phyloP scores from a whole-genome alignment of 1,140 invertebrate species.

The Temnothorax curvispinosus region DNA sequence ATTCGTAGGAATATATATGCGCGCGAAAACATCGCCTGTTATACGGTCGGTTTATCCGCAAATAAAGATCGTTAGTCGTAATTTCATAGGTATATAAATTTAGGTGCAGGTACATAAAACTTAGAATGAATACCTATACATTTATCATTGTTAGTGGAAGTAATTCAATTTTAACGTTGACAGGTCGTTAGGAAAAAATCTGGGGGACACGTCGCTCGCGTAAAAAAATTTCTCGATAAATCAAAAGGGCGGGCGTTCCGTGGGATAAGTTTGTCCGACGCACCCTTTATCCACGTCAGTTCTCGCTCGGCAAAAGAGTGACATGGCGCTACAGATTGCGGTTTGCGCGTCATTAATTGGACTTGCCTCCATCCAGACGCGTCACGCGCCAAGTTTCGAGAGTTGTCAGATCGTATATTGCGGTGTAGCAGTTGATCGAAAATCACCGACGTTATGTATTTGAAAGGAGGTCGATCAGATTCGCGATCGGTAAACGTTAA shows the following conservation, averaged over 20 bases:
- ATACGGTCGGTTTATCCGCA: neutral
- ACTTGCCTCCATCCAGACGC: constrained; percentile 34
- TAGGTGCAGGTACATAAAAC: neutral
- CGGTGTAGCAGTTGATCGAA: constrained; percentile 15
- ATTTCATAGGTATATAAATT: neutral
- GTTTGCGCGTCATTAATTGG: constrained; percentile 63
- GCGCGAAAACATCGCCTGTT: neutral
- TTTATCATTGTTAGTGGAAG: neutral
- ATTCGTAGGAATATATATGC: neutral
- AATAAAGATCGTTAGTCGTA: neutral
- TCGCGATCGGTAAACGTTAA: constrained; percentile 4
- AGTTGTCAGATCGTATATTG: constrained; percentile 28
- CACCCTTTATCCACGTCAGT: constrained; percentile 49
- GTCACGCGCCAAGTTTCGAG: constrained; percentile 53
- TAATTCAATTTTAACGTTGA: constrained; percentile 17
- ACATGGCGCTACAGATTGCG: constrained; percentile 52
- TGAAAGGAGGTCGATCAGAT: neutral
- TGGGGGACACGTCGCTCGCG: neutral
- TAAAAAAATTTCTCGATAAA: constrained; percentile 34
- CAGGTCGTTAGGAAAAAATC: constrained; percentile 20
- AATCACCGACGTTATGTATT: constrained; percentile 1
- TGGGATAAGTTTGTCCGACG: constrained; percentile 42
- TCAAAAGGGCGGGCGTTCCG: constrained; percentile 16
- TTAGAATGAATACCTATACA: constrained; percentile 7
- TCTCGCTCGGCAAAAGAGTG: constrained; percentile 39